A percentile compares a stretch with the other conserved stretches of the same genome.
These are phyloP conservation scores for Antheraea mylitta DNA, from an alignment of 1,140 invertebrate species.

Conservation along the genomic window DNA sequence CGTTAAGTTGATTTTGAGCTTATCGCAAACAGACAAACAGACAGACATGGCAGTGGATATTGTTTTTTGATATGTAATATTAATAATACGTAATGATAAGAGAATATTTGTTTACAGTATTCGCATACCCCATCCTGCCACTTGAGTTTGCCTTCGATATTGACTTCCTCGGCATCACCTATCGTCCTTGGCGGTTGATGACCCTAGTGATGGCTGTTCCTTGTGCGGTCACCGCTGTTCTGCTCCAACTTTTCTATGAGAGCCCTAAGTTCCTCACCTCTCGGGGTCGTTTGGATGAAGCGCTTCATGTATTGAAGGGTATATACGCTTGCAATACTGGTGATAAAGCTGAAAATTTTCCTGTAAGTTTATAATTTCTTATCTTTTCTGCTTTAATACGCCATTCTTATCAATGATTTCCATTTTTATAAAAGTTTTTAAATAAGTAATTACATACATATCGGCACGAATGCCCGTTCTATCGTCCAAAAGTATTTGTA, in stretches of 20 bases:
- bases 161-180: constrained; percentile 62
- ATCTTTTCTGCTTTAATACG: too few relatives aligned
- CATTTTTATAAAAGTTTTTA: too few relatives aligned
- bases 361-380: constrained; percentile 39
- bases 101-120: constrained; percentile 39
- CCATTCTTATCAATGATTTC: too few relatives aligned
- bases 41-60: too few relatives aligned
- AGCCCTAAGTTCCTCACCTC: constrained; percentile 83
- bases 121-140: constrained; percentile 66
- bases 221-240: constrained; percentile 79
- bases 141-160: constrained; percentile 55
- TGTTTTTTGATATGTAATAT: too few relatives aligned
- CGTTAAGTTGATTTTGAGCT: too few relatives aligned
- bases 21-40: too few relatives aligned
- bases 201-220: constrained; percentile 82
- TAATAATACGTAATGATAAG: too few relatives aligned
- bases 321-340: constrained; percentile 80
- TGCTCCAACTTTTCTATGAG: constrained; percentile 81
- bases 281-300: constrained; percentile 74
- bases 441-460: too few relatives aligned
- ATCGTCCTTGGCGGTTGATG: constrained; percentile 83
- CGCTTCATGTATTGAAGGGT: constrained; percentile 72
- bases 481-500: too few relatives aligned
- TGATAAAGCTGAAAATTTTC: constrained; percentile 54
- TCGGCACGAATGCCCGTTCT: too few relatives aligned